Evolutionary conservation across 2,888 invertebrate species (phyloP).

Genomic region (Chloroclysta siterata): DNA sequence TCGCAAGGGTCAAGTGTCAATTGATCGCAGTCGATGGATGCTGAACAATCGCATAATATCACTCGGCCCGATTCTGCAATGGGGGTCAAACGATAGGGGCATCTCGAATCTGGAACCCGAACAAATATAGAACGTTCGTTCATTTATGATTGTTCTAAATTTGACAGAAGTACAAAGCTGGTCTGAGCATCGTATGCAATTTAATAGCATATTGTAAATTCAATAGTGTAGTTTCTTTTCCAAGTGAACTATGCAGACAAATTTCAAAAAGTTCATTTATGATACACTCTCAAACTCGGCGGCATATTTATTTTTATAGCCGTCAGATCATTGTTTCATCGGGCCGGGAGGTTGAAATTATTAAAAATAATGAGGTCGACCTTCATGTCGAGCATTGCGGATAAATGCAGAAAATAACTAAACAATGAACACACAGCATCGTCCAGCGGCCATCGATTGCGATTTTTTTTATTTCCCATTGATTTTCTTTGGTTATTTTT

Average conservation of each 20-base stretch:
- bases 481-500: slow-evolving; percentile 41
- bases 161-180: not conserved
- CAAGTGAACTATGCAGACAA: too few relatives aligned
- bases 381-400: slow-evolving; percentile 55
- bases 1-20: slow-evolving; percentile 79
- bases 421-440: slow-evolving; percentile 36
- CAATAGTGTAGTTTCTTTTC: not conserved
- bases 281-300: slow-evolving; percentile 4
- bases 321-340: slow-evolving; percentile 47
- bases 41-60: slow-evolving; percentile 74
- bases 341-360: slow-evolving; percentile 55
- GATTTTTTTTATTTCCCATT: slow-evolving; percentile 44
- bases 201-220: not conserved
- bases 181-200: not conserved
- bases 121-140: slow-evolving; percentile 61
- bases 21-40: slow-evolving; percentile 75
- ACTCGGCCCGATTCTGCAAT: slow-evolving; percentile 68
- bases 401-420: slow-evolving; percentile 49
- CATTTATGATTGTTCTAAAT: slow-evolving; percentile 1
- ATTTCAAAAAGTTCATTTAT: slow-evolving; percentile 6
- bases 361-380: slow-evolving; percentile 69
- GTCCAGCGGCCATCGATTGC: slow-evolving; percentile 64
- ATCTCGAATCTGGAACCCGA: slow-evolving; percentile 70
- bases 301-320: slow-evolving; percentile 38
- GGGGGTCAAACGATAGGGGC: slow-evolving; percentile 77